Base-by-base conservation (phyloP, 2,888 invertebrate species). In the Gortyna flavago region DNA sequence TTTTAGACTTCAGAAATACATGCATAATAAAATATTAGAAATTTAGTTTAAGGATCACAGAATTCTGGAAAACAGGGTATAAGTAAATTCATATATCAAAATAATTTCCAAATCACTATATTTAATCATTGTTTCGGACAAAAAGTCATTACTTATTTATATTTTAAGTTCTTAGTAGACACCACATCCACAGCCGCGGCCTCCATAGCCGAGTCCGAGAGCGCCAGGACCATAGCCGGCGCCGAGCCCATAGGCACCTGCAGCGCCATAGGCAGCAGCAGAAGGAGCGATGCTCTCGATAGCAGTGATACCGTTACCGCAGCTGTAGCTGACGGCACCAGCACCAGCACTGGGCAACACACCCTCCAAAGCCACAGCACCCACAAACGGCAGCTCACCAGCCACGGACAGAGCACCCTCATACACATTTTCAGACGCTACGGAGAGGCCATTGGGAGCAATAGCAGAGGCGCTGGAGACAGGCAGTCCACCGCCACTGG, bases 301-400 rank as follows among this genome's bases (percentile, higher is more conserved):
- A 13, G 89, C 88, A 29, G 88, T 72, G 5, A 83, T 66, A 9
- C 90, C 91, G 32, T 87, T 85, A 44, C 94, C 94, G 62, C n/a
- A n/a, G n/a, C n/a, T n/a, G n/a, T n/a, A n/a, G n/a, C n/a, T n/a
- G n/a, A n/a, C n/a, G n/a, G n/a, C 93, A 93, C 93, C 92, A 68
- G 88, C 79, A 16, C 94, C 94, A 48, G 81, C 88, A 54, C 92
- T 91, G 3, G 92, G 93, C 29, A 94, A 74, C 29, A 81, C 85
- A 0, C 92, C 93, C 57, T 92, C 91, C 51, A 94, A 77, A 25
- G 82, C 91, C 0, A 92, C 93, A 32, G 94, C 88, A 21, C 93
- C 91, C 16, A 93, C 72, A 87, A 94, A 93, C 2, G 93, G 94
- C 51, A 94, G 77, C 74, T 93, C 89, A 64, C 94, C 94, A 25